Evolutionary conservation across 2,888 invertebrate species (phyloP).

Genomic region (Caenorhabditis zanzibari): DNA sequence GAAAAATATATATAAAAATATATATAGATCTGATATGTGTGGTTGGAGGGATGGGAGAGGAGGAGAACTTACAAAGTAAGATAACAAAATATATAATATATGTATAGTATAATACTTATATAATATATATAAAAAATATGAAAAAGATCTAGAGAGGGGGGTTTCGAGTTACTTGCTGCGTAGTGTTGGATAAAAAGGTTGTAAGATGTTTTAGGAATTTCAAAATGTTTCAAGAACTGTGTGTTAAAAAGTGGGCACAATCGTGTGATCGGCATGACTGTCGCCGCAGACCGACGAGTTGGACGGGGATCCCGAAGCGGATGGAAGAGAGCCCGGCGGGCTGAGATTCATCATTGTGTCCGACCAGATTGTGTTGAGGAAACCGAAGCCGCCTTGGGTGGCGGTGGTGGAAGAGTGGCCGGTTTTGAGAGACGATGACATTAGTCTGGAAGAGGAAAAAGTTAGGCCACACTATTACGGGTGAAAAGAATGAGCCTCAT

Average conservation of each 20-base stretch:
- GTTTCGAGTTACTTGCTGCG: background rate
- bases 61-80: background rate
- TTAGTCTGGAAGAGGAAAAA: slow-evolving; percentile 35
- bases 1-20: background rate
- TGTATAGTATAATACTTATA: slow-evolving; percentile 43
- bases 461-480: no score
- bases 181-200: background rate
- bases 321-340: slow-evolving; percentile 39
- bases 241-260: slow-evolving; percentile 33
- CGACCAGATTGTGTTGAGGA: slow-evolving; percentile 61
- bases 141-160: no score
- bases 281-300: slow-evolving; percentile 18
- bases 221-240: no score
- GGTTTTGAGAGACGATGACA: slow-evolving; percentile 46
- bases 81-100: slow-evolving; percentile 53
- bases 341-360: slow-evolving; percentile 32
- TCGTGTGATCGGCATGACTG: slow-evolving; percentile 34
- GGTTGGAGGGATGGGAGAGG: background rate
- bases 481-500: no score
- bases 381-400: slow-evolving; percentile 54
- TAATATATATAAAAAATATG: slow-evolving; percentile 48
- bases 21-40: background rate
- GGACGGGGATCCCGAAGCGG: slow-evolving; percentile 52
- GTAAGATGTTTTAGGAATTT: background rate
- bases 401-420: no score